Evolutionary conservation across 2,888 invertebrate genomes (phyloP), one percentile per base, ranked within the genome.

Genomic region (Villa cingulata): DNA sequence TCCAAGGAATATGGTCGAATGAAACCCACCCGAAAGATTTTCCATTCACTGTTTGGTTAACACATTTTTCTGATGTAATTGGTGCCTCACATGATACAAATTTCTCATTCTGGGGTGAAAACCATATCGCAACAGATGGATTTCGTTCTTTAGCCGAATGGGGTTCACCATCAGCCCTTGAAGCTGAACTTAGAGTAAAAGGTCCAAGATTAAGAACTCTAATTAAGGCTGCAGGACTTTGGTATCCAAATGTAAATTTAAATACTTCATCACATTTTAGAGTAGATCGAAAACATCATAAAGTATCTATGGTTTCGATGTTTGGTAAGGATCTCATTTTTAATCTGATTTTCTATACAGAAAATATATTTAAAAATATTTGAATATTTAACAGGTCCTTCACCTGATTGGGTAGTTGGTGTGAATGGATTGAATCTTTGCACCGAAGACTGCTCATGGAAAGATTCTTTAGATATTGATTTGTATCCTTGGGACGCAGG

Each of bases 381-480:
- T 9, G 3, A 12, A 32, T 17, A 4, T 43, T 39, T 44, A 48
- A 2, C 36, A 85, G 86, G 92, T 1, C 97, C 97, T 0, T 91
- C 94, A 14, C 97, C 97, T 0, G 97, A 98, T 72, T 98, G 97
- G 97, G 86, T 95, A 57, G 88, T 95, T 39, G 97, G 97, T 0
- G 81, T 97, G 32, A 87, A 78, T 48, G 84, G 86, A 0, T 70
- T 95, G 46, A 85, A 96, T 62, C 74, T 98, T 10, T 98, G 98
- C 62, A 74, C 81, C 50, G 70, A 75, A 51, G 88, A 96, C 70
- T 94, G 97, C 65, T 77, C 87, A 1, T 98, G 98, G 98, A 75
- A 80, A n/a, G 83, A 86, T 56, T 76, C 81, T 49, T 73, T 85
- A 58, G 78, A 80, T 37, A 73, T 96, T 38, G 90, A 95, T 70